These are phyloP conservation scores for Sicus ferrugineus DNA, from an alignment of 2,888 invertebrate species.

Conservation along the genomic window DNA sequence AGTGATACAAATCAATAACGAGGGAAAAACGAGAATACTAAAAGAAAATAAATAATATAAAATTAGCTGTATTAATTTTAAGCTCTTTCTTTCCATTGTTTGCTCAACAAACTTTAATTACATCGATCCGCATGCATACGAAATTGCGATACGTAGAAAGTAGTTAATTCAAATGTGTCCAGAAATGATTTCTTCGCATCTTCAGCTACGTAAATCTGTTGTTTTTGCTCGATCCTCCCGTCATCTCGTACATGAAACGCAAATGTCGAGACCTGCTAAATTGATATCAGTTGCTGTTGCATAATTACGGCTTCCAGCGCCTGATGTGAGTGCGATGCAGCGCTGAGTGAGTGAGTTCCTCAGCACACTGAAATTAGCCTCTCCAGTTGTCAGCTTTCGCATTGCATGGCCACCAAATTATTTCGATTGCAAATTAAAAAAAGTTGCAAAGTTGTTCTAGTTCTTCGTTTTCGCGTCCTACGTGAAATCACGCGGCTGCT, in stretches of 20 bases:
- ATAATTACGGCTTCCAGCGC: slow-evolving; percentile 20
- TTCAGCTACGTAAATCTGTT: neutral
- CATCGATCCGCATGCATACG: too few species aligned
- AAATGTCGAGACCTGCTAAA: slow-evolving; percentile 37
- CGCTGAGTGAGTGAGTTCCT: neutral
- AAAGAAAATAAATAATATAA: neutral
- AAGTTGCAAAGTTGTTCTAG: neutral
- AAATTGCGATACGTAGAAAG: too few species aligned
- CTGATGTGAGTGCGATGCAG: neutral
- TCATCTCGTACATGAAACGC: neutral
- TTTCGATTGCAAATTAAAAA: neutral
- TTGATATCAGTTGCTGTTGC: slow-evolving; percentile 36
- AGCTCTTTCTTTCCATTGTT: too few species aligned
- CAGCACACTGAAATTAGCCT: neutral
- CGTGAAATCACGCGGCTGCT: slow-evolving; percentile 22
- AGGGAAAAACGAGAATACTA: neutral
- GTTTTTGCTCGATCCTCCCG: slow-evolving; percentile 25
- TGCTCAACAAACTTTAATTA: too few species aligned
- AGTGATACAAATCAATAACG: too few species aligned
- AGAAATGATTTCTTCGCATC: neutral
- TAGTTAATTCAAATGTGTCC: neutral
- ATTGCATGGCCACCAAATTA: neutral
- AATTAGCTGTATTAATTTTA: too few species aligned
- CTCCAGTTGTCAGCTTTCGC: slow-evolving; percentile 19
- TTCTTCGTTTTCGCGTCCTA: neutral